phyloP scores from a whole-genome alignment of 1,140 invertebrate genomes.

The Luehdorfia chinensis region DNA sequence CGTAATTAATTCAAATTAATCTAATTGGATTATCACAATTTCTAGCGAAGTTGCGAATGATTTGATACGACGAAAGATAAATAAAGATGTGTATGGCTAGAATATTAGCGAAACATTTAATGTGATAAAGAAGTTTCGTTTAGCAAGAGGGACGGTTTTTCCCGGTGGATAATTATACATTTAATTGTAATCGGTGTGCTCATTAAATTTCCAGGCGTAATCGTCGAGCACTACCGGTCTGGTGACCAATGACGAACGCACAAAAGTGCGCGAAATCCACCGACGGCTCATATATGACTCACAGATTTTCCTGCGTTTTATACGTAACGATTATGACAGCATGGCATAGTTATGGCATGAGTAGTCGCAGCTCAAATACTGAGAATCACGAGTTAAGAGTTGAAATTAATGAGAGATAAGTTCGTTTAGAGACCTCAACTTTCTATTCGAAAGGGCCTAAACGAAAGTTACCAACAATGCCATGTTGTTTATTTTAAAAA shows the following conservation, averaged over 20 bases:
- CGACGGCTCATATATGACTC: slow-evolving; percentile 47
- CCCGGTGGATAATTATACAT: slow-evolving; percentile 28
- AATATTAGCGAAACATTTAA: too few species aligned
- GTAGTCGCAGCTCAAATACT: slow-evolving; percentile 21
- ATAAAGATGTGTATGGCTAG: too few species aligned
- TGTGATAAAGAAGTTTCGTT: slow-evolving; percentile 13
- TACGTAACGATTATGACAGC: slow-evolving; percentile 46
- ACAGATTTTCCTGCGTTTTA: slow-evolving; percentile 44
- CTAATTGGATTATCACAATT: too few species aligned
- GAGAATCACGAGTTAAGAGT: too few species aligned
- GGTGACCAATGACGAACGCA: slow-evolving; percentile 53
- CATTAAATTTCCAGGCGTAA: slow-evolving; percentile 49
- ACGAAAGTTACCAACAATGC: too few species aligned
- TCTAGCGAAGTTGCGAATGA: too few species aligned
- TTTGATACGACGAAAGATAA: too few species aligned
- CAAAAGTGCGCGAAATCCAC: slow-evolving; percentile 69
- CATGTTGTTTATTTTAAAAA: too few species aligned
- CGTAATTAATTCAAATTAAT: too few species aligned
- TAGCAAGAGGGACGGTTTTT: slow-evolving; percentile 23
- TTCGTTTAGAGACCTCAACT: too few species aligned
- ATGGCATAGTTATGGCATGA: slow-evolving; percentile 29
- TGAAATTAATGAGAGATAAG: too few species aligned
- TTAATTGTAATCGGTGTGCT: slow-evolving; percentile 32
- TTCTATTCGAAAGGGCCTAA: too few species aligned
- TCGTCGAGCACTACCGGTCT: slow-evolving; percentile 36